A percentile compares a stretch with the other conserved stretches of the same genome.
Evolutionary conservation across 1,140 invertebrate genomes (phyloP).

Genomic region (Drosophila setifemur): DNA sequence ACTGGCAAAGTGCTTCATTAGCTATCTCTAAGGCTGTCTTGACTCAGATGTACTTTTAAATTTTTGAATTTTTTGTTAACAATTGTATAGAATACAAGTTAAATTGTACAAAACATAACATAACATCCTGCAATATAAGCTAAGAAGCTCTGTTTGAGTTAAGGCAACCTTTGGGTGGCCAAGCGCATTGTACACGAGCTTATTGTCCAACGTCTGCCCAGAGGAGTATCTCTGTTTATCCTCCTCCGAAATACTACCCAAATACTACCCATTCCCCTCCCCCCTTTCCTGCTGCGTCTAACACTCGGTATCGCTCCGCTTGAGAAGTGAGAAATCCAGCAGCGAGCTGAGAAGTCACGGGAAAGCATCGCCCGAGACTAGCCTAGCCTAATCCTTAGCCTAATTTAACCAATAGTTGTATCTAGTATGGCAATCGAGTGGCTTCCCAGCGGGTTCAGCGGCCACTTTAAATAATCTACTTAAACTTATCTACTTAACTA

Average conservation of each 20-base stretch:
- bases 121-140: no score
- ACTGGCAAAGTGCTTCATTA: constrained; percentile 20
- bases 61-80: not conserved
- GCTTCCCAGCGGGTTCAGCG: constrained; percentile 51
- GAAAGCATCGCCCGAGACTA: constrained; percentile 52
- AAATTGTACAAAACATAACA: no score
- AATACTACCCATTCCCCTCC: not conserved
- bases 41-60: not conserved
- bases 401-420: constrained; percentile 56
- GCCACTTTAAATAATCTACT: constrained; percentile 52
- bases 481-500: constrained; percentile 65
- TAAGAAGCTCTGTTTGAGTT: not conserved
- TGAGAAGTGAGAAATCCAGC: constrained; percentile 17
- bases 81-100: no score
- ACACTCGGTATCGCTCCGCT: constrained; percentile 58
- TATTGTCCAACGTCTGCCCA: no score
- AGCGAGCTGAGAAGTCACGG: constrained; percentile 47
- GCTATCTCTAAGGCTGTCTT: constrained; percentile 8
- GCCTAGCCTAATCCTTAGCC: constrained; percentile 41
- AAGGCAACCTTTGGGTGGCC: not conserved
- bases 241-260: no score
- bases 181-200: not conserved
- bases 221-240: no score
- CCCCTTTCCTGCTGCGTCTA: constrained; percentile 54
- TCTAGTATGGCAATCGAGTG: constrained; percentile 50